Conservation (phyloP, 2,113 vertebrate genomes). For the Cnemophilus loriae region DNA sequence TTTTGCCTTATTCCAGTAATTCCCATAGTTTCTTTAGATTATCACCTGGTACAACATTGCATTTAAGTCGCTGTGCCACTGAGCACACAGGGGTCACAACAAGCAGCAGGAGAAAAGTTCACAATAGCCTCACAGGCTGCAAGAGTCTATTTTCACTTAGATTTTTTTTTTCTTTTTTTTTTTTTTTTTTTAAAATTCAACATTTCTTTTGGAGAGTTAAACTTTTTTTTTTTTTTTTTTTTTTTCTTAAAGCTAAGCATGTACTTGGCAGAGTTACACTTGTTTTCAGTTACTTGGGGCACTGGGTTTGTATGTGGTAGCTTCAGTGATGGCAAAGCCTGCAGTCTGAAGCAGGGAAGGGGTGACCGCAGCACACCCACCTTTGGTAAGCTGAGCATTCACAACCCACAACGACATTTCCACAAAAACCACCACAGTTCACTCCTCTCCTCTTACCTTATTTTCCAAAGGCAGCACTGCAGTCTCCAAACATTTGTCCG, state of each 20-base stretch:
- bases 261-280: background rate
- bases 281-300: background rate
- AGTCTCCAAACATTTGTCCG: background rate
- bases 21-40: background rate
- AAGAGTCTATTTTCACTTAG: background rate
- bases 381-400: background rate
- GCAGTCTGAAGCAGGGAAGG: background rate
- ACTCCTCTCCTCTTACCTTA: background rate
- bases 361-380: background rate
- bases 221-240: too few relatives aligned
- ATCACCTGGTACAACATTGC: rapidly evolving
- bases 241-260: background rate
- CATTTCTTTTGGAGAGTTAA: too few relatives aligned
- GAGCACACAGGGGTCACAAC: background rate
- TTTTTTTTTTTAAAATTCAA: too few relatives aligned
- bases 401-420: background rate
- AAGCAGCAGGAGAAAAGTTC: background rate
- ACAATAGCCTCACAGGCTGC: background rate
- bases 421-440: background rate
- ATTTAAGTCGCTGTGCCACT: rapidly evolving
- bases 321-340: background rate
- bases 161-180: too few relatives aligned
- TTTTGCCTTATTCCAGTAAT: background rate
- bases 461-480: background rate
- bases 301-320: background rate